phyloP scores from a whole-genome alignment of 2,797 vertebrate genomes.

The Girardinus metallicus region DNA sequence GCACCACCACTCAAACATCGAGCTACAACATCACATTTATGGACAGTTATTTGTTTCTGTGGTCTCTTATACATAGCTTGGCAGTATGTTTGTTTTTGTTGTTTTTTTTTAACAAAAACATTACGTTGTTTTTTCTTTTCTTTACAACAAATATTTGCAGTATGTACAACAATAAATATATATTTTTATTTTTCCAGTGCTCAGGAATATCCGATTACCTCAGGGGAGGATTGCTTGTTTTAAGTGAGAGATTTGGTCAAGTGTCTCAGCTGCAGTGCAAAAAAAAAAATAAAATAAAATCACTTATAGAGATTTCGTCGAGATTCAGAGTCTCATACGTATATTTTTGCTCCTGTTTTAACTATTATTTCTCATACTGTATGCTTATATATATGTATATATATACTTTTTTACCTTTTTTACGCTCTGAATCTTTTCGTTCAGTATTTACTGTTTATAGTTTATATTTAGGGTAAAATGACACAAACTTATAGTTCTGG shows the following conservation, averaged over 20 bases:
- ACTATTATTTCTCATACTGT: neutral
- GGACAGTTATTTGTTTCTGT: constrained; percentile 27
- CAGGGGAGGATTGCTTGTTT: constrained; percentile 2
- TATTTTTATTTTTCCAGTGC: constrained; percentile 31
- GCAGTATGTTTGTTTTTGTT: constrained; percentile 19
- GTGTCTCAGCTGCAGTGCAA: constrained; percentile 3
- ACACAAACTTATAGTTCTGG: neutral
- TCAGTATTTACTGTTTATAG: neutral
- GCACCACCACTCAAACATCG: constrained; percentile 36
- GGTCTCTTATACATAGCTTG: constrained; percentile 14
- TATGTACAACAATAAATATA: constrained; percentile 75
- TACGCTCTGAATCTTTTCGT: constrained; percentile 2
- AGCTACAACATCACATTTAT: constrained; percentile 33
- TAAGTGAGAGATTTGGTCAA: constrained; percentile 8
- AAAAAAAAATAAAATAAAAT: constrained; percentile 3
- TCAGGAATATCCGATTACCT: constrained; percentile 19
- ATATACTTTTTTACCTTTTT: neutral
- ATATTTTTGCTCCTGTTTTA: neutral
- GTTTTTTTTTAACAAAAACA: constrained; percentile 10
- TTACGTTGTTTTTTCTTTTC: neutral
- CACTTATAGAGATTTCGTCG: neutral
- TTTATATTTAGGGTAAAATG: constrained; percentile 8
- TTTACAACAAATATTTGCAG: constrained; percentile 59
- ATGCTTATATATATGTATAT: neutral
- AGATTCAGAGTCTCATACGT: constrained; percentile 1